These are phyloP conservation scores for Phrynocephalus guinanensis DNA, from an alignment of 2,797 vertebrate species.

Conservation along the genomic window DNA sequence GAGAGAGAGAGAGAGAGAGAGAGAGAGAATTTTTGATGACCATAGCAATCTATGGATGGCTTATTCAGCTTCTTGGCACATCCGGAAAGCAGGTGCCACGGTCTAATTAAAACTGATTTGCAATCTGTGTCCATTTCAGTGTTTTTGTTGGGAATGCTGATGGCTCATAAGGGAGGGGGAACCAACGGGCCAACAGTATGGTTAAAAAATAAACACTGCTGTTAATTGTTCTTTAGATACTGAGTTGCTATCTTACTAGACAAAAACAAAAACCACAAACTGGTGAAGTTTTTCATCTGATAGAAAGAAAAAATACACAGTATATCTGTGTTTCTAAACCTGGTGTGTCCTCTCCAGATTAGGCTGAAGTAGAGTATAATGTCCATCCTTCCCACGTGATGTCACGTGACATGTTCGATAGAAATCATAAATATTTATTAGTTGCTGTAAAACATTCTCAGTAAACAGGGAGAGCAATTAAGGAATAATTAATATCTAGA, in stretches of 20 bases:
- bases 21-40: constrained; percentile 33
- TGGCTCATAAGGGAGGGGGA: constrained; percentile 44
- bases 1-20: too few relatives aligned
- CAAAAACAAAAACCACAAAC: not conserved
- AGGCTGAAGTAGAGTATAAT: too few relatives aligned
- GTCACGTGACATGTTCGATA: too few relatives aligned
- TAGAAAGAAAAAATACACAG: not conserved
- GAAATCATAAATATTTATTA: too few relatives aligned
- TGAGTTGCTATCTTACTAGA: not conserved
- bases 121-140: constrained; percentile 62
- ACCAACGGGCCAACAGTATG: constrained; percentile 48
- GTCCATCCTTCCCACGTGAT: too few relatives aligned
- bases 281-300: not conserved
- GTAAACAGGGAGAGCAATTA: too few relatives aligned
- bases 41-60: constrained; percentile 61
- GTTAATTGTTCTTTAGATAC: constrained; percentile 44
- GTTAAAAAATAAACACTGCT: not conserved
- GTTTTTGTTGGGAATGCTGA: constrained; percentile 61
- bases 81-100: constrained; percentile 67
- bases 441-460: too few relatives aligned
- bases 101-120: constrained; percentile 74
- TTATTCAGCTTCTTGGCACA: constrained; percentile 60
- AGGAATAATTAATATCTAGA: too few relatives aligned
- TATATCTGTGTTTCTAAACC: not conserved
- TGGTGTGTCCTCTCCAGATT: too few relatives aligned